These are phyloP conservation scores for Tragopan temminckii DNA, from an alignment of 2,797 vertebrate species.

Conservation along the genomic window DNA sequence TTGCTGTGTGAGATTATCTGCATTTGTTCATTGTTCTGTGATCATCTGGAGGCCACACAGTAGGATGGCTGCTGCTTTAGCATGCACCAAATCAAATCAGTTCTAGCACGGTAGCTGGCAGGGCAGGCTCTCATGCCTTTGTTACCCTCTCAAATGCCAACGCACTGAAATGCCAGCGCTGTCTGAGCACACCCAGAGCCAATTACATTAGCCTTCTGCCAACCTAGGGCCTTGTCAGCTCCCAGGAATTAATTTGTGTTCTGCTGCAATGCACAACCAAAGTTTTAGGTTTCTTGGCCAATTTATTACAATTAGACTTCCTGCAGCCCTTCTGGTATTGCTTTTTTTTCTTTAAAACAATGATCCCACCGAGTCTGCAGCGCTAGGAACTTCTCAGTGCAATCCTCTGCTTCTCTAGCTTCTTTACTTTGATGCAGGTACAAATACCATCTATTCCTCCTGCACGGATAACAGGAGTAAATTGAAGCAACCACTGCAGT, in stretches of 20 bases:
- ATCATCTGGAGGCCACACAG: slow-evolving; percentile 34
- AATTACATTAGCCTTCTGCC: slow-evolving; percentile 62
- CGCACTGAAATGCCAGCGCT: not conserved
- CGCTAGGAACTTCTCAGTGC: not conserved
- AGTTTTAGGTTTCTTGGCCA: slow-evolving; percentile 40
- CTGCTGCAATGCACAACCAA: slow-evolving; percentile 56
- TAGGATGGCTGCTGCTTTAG: slow-evolving; percentile 8
- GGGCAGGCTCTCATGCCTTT: slow-evolving; percentile 23
- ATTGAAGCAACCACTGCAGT: fast-evolving
- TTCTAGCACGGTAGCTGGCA: slow-evolving; percentile 49
- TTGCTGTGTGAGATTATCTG: slow-evolving; percentile 2
- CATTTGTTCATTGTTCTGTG: slow-evolving; percentile 47
- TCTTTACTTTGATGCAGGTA: not conserved
- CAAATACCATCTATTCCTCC: not conserved
- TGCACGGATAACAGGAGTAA: not conserved
- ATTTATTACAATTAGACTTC: slow-evolving; percentile 59
- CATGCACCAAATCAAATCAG: slow-evolving; percentile 54
- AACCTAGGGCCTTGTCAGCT: slow-evolving; percentile 41
- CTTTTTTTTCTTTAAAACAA: not conserved
- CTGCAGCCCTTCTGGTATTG: not conserved
- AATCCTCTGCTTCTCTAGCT: not conserved
- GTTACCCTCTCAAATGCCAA: slow-evolving; percentile 53
- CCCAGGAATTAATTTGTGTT: slow-evolving; percentile 65
- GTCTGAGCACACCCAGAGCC: slow-evolving; percentile 46
- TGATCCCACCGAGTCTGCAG: not conserved